Evolutionary conservation across 2,113 vertebrate species (phyloP), one percentile per base, ranked within the genome.

Genomic region (Ancistrus triradiatus): DNA sequence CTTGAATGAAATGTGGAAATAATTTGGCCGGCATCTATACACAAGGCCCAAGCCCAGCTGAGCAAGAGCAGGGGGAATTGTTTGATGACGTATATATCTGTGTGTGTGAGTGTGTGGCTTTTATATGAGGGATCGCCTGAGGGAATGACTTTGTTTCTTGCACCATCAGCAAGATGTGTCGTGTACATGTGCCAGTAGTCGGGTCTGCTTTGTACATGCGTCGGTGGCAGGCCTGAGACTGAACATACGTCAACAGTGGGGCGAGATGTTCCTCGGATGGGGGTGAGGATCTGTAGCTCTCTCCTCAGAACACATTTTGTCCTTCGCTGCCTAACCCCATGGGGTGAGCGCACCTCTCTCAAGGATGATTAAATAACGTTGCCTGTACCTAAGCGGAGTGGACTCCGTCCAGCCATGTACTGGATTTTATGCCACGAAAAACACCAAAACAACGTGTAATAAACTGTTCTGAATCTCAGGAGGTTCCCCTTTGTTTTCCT

Each of bases 1-100:
- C 74, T 27, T 70, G 58, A 73, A 74, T 75, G 56, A 83, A 81
- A 83, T 78, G 74, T 83, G 79, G 77, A 79, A 83, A 64, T 63
- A 76, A 77, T 79, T 83, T 78, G 62, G 56, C 58, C 5, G 47
- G 47, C 51, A 9, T 24, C 63, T 60, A 63, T 60, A 22, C 35
- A 46, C 57, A 35, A 13, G 14, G 53, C 63, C 72, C 67, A 73
- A 57, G 28, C 67, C 71, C 37, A 76, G 78, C 72, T 75, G 78
- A 84, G 75, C 31, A 42, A 52, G 49, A 75, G 73, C 27, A 79
- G 31, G 18, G 60, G 42, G 68, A 67, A 56, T 69, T 56, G 66
- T 74, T 78, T 74, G 65, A 48, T 65, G 57, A 66, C 35, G 63
- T 74, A 35, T 53, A 46, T 56, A 13, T 70, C 27, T 52, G 21